phyloP scores from a whole-genome alignment of 2,797 vertebrate genomes.

The Poeciliopsis infans region DNA sequence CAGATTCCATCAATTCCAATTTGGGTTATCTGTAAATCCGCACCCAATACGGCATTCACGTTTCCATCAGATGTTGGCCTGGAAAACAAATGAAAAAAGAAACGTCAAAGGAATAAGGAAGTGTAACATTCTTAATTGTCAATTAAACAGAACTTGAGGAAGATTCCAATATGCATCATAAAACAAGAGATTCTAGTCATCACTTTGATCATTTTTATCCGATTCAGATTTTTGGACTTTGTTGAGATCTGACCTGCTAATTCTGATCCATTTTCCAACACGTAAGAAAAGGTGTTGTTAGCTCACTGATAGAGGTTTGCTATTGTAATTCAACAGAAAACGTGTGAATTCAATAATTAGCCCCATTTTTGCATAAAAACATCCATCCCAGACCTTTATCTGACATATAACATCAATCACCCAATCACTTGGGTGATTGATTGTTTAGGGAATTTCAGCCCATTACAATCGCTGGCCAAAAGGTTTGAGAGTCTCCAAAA shows the following conservation, averaged over 20 bases:
- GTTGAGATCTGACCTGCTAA: background rate
- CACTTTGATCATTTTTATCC: background rate
- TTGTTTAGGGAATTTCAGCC: background rate
- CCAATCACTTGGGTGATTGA: no score
- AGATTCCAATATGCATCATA: background rate
- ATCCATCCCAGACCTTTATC: background rate
- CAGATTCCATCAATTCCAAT: slow-evolving; percentile 60
- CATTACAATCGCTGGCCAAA: background rate
- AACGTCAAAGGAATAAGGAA: slow-evolving; percentile 42
- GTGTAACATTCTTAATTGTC: background rate
- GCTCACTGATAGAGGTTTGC: background rate
- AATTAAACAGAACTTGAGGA: background rate
- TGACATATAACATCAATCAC: background rate
- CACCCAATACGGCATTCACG: slow-evolving; percentile 52
- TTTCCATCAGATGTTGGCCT: slow-evolving; percentile 65
- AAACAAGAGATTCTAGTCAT: background rate
- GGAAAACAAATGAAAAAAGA: slow-evolving; percentile 62
- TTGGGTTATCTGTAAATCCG: slow-evolving; percentile 65
- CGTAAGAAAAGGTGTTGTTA: background rate
- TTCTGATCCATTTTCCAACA: background rate
- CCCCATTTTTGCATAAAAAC: background rate
- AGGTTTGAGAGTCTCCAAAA: background rate
- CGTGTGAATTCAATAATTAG: no score
- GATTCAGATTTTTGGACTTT: background rate
- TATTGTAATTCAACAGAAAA: background rate